phyloP scores from a whole-genome alignment of 2,888 invertebrate species.

The Carterocephalus palaemon region DNA sequence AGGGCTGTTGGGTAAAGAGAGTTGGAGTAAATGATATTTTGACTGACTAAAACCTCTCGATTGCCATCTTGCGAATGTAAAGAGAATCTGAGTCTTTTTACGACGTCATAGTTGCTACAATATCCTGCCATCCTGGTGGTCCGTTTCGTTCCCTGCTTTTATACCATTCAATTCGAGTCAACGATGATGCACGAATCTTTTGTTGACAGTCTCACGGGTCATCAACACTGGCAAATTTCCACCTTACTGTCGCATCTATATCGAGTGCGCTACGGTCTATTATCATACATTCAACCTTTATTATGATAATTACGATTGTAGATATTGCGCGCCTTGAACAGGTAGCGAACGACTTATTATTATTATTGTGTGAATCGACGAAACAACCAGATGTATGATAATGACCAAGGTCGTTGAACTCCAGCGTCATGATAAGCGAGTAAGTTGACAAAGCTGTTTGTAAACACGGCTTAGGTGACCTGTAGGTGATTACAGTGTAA shows the following conservation, averaged over 20 bases:
- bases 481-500: constrained; percentile 1
- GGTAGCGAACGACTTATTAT: constrained; percentile 31
- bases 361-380: constrained; percentile 30
- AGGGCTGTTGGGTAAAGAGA: too few species aligned
- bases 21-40: too few species aligned
- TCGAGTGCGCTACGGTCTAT: constrained; percentile 7
- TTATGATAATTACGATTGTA: constrained; percentile 29
- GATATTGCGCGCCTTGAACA: constrained; percentile 29
- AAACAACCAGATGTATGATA: constrained; percentile 33
- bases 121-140: too few species aligned
- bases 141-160: too few species aligned
- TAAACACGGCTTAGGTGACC: constrained; percentile 15
- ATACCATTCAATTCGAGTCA: too few species aligned
- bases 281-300: constrained; percentile 22
- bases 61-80: too few species aligned
- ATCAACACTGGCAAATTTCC: constrained; percentile 6
- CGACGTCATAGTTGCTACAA: too few species aligned
- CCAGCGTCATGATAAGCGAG: constrained; percentile 22
- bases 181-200: neutral
- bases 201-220: neutral
- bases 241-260: constrained; percentile 4
- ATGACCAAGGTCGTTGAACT: constrained; percentile 36
- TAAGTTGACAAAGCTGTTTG: constrained; percentile 19
- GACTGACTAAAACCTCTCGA: too few species aligned
- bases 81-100: too few species aligned